Evolutionary conservation across 2,888 invertebrate genomes (phyloP).

Genomic region (Tinea semifulvella): DNA sequence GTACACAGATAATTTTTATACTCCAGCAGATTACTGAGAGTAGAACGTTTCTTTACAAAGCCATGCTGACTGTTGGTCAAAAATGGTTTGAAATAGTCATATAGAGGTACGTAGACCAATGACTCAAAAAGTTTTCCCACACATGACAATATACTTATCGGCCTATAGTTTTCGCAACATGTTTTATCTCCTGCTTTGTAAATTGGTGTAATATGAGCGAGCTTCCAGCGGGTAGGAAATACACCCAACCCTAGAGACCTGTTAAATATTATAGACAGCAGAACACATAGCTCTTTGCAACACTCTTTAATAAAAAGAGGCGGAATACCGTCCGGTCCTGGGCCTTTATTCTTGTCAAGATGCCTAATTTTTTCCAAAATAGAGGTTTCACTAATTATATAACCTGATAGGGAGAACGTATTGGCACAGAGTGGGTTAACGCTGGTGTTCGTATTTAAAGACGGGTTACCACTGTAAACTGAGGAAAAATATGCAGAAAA

Average conservation of each 20-base stretch:
- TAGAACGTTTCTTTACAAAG: conserved; percentile 18
- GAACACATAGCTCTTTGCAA: not conserved
- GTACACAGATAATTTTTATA: conserved; percentile 15
- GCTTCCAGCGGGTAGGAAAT: not conserved
- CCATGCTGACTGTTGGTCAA: conserved; percentile 17
- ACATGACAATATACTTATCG: conserved; percentile 14
- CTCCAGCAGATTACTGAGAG: conserved; percentile 17
- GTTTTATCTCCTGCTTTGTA: conserved; percentile 11
- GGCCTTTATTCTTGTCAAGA: not conserved
- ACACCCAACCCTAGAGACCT: not conserved
- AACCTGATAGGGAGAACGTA: not conserved
- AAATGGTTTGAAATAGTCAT: conserved; percentile 13
- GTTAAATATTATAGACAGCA: not conserved
- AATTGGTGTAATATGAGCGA: conserved; percentile 14
- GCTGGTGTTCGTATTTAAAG: not conserved
- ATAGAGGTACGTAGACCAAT: conserved; percentile 12
- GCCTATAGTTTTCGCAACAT: conserved; percentile 14
- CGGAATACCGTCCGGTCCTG: not conserved
- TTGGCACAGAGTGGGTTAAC: not conserved
- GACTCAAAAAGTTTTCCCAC: conserved; percentile 15
- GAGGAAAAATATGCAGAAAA: conserved; percentile 10
- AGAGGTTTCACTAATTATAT: not conserved
- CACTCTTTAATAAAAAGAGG: not conserved
- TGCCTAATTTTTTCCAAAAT: not conserved
- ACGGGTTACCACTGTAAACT: conserved; percentile 9